phyloP scores from a whole-genome alignment of 2,888 invertebrate genomes.

The Nomada ferruginata region DNA sequence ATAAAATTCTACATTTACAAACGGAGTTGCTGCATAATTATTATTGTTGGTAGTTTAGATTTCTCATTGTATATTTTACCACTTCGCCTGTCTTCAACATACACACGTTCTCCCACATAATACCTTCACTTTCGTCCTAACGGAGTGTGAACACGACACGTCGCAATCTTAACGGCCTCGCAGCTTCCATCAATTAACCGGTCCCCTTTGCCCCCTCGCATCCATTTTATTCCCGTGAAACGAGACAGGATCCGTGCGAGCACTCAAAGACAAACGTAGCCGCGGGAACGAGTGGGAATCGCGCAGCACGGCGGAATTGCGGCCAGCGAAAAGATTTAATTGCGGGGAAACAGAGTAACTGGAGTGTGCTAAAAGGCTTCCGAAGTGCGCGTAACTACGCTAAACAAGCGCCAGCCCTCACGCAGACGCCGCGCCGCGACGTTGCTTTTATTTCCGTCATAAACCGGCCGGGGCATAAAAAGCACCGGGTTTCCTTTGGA shows the following conservation, averaged over 20 bases:
- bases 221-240: constrained; percentile 18
- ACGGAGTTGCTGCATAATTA: too few species aligned
- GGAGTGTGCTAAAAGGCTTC: constrained; percentile 44
- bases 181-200: constrained; percentile 12
- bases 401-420: constrained; percentile 29
- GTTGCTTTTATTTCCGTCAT: constrained; percentile 30
- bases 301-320: constrained; percentile 5
- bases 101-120: too few species aligned
- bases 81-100: too few species aligned
- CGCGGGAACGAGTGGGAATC: constrained; percentile 1
- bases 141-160: neutral
- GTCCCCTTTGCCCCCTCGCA: neutral
- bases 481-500: constrained; percentile 11
- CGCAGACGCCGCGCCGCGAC: neutral
- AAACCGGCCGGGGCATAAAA: constrained; percentile 24
- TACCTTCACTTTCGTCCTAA: neutral
- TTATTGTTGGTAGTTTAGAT: too few species aligned
- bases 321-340: constrained; percentile 52
- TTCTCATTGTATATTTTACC: too few species aligned
- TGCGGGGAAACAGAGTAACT: constrained; percentile 46
- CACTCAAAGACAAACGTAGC: constrained; percentile 13
- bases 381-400: constrained; percentile 47
- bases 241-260: constrained; percentile 4
- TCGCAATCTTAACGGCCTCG: constrained; percentile 10
- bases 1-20: too few species aligned